phyloP scores from a whole-genome alignment of 2,888 invertebrate species.

The Dorcus hopei region DNA sequence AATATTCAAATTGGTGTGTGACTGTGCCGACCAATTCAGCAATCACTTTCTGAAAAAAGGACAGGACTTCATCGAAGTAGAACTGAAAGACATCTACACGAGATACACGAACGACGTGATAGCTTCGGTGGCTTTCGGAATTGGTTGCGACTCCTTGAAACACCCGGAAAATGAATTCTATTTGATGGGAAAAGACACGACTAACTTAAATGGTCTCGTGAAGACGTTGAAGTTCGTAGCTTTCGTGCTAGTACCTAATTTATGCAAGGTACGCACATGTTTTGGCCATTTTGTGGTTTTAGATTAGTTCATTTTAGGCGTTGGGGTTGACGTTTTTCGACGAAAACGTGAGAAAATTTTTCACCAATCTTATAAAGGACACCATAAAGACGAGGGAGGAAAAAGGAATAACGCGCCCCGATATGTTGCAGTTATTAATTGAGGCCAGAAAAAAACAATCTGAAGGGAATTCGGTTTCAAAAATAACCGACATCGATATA shows the following conservation, averaged over 20 bases:
- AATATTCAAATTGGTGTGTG: conserved; percentile 47
- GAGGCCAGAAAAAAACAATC: conserved; percentile 47
- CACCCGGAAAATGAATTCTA: conserved; percentile 54
- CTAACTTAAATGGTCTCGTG: conserved; percentile 26
- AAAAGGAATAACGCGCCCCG: conserved; percentile 19
- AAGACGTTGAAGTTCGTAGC: conserved; percentile 10
- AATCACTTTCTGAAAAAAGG: conserved; percentile 25
- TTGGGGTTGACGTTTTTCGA: conserved; percentile 4
- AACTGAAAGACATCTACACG: conserved; percentile 50
- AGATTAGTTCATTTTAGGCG: background rate
- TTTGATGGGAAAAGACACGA: conserved; percentile 48
- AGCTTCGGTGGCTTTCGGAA: conserved; percentile 51
- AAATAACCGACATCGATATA: conserved; percentile 50
- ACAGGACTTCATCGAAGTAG: conserved; percentile 39
- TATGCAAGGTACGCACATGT: conserved; percentile 7
- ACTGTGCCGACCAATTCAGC: conserved; percentile 33
- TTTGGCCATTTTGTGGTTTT: too few species aligned
- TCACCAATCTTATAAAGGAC: conserved; percentile 19
- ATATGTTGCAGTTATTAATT: conserved; percentile 54
- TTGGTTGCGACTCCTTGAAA: conserved; percentile 52
- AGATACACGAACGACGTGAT: conserved; percentile 53
- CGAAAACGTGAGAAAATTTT: conserved; percentile 16
- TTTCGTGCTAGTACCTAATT: conserved; percentile 5
- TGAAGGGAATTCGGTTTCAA: background rate
- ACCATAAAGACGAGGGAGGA: conserved; percentile 19